Evolutionary conservation across 1,140 invertebrate species (phyloP).

Genomic region (Drosophila virilis): DNA sequence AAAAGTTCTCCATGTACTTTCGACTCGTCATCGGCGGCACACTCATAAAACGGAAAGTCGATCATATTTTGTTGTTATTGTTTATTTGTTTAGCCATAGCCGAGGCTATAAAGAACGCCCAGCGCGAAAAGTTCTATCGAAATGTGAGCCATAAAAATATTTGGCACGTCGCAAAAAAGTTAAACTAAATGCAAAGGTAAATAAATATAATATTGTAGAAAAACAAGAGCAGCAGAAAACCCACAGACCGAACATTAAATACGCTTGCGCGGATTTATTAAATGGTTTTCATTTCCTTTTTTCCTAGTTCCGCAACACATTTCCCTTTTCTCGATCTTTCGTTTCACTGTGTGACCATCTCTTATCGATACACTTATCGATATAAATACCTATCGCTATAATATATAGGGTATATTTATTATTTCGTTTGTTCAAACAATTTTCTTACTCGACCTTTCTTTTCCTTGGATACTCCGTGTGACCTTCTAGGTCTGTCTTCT

Average conservation of each 20-base stretch:
- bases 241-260: background rate
- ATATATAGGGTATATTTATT: too few relatives aligned
- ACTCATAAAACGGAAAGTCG: constrained; percentile 58
- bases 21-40: constrained; percentile 38
- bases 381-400: too few relatives aligned
- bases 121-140: constrained; percentile 69
- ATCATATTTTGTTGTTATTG: constrained; percentile 51
- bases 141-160: constrained; percentile 65
- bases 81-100: constrained; percentile 67
- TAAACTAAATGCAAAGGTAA: constrained; percentile 64
- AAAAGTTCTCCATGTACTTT: constrained; percentile 42
- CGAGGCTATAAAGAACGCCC: constrained; percentile 50
- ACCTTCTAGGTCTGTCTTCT: too few relatives aligned
- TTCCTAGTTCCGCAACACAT: too few relatives aligned
- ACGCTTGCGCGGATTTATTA: too few relatives aligned
- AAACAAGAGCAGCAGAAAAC: constrained; percentile 30
- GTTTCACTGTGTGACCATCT: too few relatives aligned
- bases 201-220: constrained; percentile 64
- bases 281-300: too few relatives aligned
- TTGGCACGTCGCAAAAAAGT: constrained; percentile 47
- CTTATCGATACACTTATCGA: too few relatives aligned
- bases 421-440: too few relatives aligned
- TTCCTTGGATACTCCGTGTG: too few relatives aligned
- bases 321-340: too few relatives aligned
- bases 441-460: too few relatives aligned